A percentile compares a stretch with the other conserved stretches of the same genome.
phyloP scores from a whole-genome alignment of 1,140 invertebrate genomes.

The Drosophila saltans region DNA sequence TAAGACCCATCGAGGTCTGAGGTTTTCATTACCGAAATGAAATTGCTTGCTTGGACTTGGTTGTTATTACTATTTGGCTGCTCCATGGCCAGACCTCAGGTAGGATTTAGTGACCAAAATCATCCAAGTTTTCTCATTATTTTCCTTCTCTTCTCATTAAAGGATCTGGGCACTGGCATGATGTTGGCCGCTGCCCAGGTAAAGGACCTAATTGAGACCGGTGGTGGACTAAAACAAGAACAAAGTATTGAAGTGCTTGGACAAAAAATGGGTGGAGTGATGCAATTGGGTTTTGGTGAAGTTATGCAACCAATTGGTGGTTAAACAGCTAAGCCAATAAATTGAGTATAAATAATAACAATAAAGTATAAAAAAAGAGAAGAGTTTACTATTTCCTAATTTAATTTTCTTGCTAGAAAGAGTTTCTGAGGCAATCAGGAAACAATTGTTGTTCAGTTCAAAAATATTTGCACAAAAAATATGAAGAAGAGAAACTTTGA shows the following conservation, averaged over 20 bases:
- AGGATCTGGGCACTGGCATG: slow-evolving; percentile 57
- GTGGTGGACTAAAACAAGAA: slow-evolving; percentile 39
- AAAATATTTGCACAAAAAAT: too few species aligned
- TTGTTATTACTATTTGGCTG: slow-evolving; percentile 2
- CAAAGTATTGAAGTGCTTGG: slow-evolving; percentile 59
- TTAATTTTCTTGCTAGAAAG: too few species aligned
- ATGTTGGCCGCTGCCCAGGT: slow-evolving; percentile 52
- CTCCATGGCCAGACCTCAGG: slow-evolving; percentile 26
- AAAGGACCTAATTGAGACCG: slow-evolving; percentile 56
- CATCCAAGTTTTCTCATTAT: too few species aligned
- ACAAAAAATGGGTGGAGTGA: slow-evolving; percentile 21
- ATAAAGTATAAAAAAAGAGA: too few species aligned
- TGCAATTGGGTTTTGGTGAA: slow-evolving; percentile 60
- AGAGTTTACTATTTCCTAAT: too few species aligned
- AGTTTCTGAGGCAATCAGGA: too few species aligned
- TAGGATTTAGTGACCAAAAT: slow-evolving; percentile 1
- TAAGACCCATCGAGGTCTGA: not conserved
- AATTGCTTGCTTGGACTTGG: not conserved
- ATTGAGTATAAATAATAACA: slow-evolving; percentile 4
- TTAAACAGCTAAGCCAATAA: slow-evolving; percentile 9
- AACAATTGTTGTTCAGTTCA: too few species aligned
- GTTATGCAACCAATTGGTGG: slow-evolving; percentile 27
- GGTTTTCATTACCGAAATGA: slow-evolving; percentile 5
- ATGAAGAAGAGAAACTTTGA: too few species aligned
- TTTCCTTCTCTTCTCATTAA: not conserved